A percentile compares a stretch with the other conserved stretches of the same genome.
These are phyloP conservation scores for Sphenodon punctatus DNA, from an alignment of 2,797 vertebrate species.

Conservation along the genomic window DNA sequence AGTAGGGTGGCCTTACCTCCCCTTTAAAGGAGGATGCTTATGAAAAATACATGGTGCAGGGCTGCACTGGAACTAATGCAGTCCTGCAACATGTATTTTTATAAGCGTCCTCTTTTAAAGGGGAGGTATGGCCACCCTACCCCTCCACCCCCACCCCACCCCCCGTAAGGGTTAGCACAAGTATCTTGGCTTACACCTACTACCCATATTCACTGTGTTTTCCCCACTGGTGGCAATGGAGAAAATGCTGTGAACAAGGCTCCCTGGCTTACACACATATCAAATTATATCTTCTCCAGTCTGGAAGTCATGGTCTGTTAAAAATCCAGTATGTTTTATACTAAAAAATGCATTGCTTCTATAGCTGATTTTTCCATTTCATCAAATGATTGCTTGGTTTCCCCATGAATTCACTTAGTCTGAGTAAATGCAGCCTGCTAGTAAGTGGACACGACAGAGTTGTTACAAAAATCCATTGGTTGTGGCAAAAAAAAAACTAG, in stretches of 20 bases:
- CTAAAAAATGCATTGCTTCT: conserved; percentile 37
- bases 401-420: conserved; percentile 41
- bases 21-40: no score
- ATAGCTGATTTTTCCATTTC: conserved; percentile 44
- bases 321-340: conserved; percentile 38
- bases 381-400: conserved; percentile 21
- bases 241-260: no score
- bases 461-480: background rate
- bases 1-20: no score
- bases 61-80: no score
- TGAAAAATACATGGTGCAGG: no score
- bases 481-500: conserved; percentile 14
- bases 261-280: background rate
- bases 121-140: no score
- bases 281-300: conserved; percentile 15
- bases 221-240: no score
- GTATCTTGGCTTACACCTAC: background rate
- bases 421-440: conserved; percentile 20
- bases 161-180: background rate
- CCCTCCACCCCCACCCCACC: no score
- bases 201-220: no score
- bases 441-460: conserved; percentile 41
- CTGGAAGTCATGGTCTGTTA: conserved; percentile 33
- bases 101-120: no score
- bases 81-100: no score